A percentile compares a stretch with the other conserved stretches of the same genome.
Evolutionary conservation across 1,140 invertebrate species (phyloP).

Genomic region (Heliconius hewitsoni): DNA sequence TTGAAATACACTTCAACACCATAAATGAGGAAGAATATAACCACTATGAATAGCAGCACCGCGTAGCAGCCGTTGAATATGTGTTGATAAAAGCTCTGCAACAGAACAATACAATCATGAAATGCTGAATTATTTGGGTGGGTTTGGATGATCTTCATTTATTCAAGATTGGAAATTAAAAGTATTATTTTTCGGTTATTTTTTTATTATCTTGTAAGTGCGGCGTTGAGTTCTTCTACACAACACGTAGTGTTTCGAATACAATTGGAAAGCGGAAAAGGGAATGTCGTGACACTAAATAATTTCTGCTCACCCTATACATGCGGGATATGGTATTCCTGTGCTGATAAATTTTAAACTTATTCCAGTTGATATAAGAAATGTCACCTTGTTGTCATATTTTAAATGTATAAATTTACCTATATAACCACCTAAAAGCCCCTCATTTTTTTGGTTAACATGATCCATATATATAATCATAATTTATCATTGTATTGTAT

Average conservation of each 20-base stretch:
- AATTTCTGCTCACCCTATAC: too few species aligned
- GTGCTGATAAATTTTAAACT: too few species aligned
- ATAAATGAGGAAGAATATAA: constrained; percentile 96
- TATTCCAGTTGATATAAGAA: too few species aligned
- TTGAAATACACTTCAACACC: constrained; percentile 97
- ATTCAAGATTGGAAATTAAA: not conserved
- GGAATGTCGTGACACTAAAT: too few species aligned
- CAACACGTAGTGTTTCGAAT: too few species aligned
- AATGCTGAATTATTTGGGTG: not conserved
- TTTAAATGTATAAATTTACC: too few species aligned
- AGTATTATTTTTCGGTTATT: not conserved
- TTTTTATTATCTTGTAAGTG: too few species aligned
- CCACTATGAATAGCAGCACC: constrained; percentile 93
- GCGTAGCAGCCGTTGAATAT: constrained; percentile 97
- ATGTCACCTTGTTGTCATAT: too few species aligned
- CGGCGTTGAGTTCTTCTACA: too few species aligned
- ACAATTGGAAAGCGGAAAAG: too few species aligned
- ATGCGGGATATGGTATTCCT: too few species aligned
- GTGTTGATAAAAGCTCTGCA: constrained; percentile 88
- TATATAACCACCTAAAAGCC: not conserved
- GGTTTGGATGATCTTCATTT: too few species aligned
- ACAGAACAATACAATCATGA: constrained; percentile 42
- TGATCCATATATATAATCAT: not conserved
- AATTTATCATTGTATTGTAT: not conserved
- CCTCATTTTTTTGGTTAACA: not conserved